Evolutionary conservation across 2,113 vertebrate species (phyloP).

Genomic region (Corynorhinus townsendii): DNA sequence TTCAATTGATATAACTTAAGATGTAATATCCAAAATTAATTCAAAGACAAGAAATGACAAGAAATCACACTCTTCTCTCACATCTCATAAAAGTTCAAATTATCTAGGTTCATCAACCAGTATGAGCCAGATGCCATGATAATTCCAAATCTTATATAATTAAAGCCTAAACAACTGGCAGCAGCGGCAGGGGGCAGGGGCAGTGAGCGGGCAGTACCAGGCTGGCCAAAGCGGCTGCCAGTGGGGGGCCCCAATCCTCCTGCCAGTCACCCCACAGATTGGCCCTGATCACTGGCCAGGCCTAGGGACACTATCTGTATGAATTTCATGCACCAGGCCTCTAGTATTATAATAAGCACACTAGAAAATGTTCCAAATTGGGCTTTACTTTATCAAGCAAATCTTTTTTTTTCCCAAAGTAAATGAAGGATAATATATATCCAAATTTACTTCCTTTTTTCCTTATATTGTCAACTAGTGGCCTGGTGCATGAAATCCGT

Average conservation of each 20-base stretch:
- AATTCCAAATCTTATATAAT: neutral
- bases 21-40: neutral
- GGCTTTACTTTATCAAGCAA: neutral
- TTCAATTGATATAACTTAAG: neutral
- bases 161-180: too few species aligned
- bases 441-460: neutral
- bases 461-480: neutral
- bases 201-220: too few species aligned
- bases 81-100: neutral
- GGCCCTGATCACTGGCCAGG: too few species aligned
- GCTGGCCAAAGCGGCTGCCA: too few species aligned
- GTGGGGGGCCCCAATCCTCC: rapidly evolving
- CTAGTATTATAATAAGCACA: neutral
- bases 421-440: neutral
- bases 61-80: neutral
- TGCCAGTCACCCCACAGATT: too few species aligned
- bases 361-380: neutral
- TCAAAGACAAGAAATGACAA: neutral
- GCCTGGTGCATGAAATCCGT: too few species aligned
- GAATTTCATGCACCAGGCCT: too few species aligned
- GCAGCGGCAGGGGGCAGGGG: too few species aligned
- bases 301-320: too few species aligned
- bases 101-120: neutral
- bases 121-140: neutral
- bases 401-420: neutral